Base-by-base conservation (phyloP, 2,113 vertebrate species). In the Ahaetulla prasina region DNA sequence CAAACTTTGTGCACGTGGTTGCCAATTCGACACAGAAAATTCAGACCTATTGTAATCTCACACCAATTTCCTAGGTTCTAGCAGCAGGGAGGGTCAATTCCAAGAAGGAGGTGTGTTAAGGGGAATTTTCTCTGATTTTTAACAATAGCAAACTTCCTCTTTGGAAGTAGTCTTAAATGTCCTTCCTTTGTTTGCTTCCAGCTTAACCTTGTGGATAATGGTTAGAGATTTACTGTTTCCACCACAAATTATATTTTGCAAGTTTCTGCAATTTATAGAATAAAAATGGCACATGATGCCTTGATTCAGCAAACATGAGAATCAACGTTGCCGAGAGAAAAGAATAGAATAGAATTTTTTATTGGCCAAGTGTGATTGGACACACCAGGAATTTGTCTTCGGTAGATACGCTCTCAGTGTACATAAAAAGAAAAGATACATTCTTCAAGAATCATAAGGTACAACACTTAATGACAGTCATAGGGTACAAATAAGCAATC, bases 111-210 rank as follows among this genome's bases (percentile, higher is more conserved):
- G 92, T 92, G 85, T 80, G 53, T n/a, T 52, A 86, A 92, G 45
- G 14, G 93, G 90, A 94, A 63, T 92, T 55, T 88, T 86, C 80
- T 3, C 22, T 87, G 8, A 80, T 89, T 1, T 49, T 87, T 91
- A 95, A 96, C 88, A 94, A 90, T 3, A 80, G 90, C 0, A 5
- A 57, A 54, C 91, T 96, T 97, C 91, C 93, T 93, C 89, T 68
- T 35, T 93, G 92, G 92, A 92, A 93, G 93, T 8, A 68, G 39
- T 0, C 0, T 47, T 91, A 20, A 95, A 95, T 96, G 89, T 18
- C 45, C 94, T 95, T 92, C 23, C 93, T 7, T 63, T 55, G 92
- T 94, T 94, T 94, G 94, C 50, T 74, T 11, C 10, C 45, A 54
- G 84, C 25, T 95, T 94, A 27, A 4, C 85, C 25, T 84, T 84